phyloP scores from a whole-genome alignment of 2,888 invertebrate species.

The Alloplasta piceator region DNA sequence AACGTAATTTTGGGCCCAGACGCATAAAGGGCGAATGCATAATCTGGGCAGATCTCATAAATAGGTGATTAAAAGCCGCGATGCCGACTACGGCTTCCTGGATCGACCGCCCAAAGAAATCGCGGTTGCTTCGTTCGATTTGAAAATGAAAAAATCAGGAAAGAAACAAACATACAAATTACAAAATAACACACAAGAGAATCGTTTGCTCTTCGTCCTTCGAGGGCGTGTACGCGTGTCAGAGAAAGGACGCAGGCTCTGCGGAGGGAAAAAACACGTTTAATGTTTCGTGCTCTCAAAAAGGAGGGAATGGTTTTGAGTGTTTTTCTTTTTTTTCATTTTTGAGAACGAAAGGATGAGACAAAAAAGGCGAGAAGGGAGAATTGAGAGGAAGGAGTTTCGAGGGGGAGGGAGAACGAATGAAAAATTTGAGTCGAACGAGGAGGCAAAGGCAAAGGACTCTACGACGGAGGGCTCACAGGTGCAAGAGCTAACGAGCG shows the following conservation, averaged over 20 bases:
- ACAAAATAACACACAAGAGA: conserved; percentile 1
- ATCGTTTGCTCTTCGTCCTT: conserved; percentile 34
- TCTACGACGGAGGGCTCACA: conserved; percentile 70
- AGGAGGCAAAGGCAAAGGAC: conserved; percentile 46
- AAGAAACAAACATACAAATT: conserved; percentile 38
- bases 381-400: conserved; percentile 70
- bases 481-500: conserved; percentile 78
- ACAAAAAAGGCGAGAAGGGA: conserved; percentile 66
- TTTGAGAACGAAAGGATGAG: conserved; percentile 57
- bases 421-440: conserved; percentile 77
- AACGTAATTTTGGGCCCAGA: neutral
- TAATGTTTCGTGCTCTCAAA: neutral
- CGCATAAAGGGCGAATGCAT: conserved; percentile 5
- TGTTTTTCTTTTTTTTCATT: conserved; percentile 25
- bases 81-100: conserved; percentile 39
- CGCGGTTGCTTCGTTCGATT: conserved; percentile 15
- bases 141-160: conserved; percentile 11
- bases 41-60: conserved; percentile 38
- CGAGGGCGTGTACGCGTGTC: conserved; percentile 57
- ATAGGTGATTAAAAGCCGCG: conserved; percentile 56
- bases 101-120: conserved; percentile 23
- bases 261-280: neutral
- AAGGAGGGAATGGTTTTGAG: conserved; percentile 25
- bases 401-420: conserved; percentile 72
- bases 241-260: conserved; percentile 29